Percentiles rank a stretch among this genome's conserved stretches.
phyloP scores from a whole-genome alignment of 2,888 invertebrate species.

The Diaperis boleti region DNA sequence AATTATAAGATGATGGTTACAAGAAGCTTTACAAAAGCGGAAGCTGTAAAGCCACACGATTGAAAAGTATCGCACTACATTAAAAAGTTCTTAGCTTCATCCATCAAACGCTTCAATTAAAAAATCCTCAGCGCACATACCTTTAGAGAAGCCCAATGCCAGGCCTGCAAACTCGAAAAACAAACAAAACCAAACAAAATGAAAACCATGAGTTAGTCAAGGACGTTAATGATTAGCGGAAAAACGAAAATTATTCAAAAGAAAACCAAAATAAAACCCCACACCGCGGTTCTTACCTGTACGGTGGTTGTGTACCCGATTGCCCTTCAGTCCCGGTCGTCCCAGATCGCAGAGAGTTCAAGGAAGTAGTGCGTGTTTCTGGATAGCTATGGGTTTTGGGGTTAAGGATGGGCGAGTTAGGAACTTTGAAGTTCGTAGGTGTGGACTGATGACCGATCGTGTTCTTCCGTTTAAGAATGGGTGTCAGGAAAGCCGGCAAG shows the following conservation, averaged over 20 bases:
- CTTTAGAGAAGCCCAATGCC: conserved; percentile 63
- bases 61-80: too few relatives aligned
- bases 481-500: conserved; percentile 72
- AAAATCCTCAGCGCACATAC: too few relatives aligned
- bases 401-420: conserved; percentile 54
- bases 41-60: too few relatives aligned
- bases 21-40: too few relatives aligned
- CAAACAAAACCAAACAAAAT: conserved; percentile 37
- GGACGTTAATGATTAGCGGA: conserved; percentile 14
- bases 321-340: conserved; percentile 51
- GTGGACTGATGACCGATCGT: conserved; percentile 51
- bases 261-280: conserved; percentile 36
- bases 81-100: too few relatives aligned
- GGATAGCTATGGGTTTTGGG: conserved; percentile 53
- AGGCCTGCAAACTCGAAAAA: conserved; percentile 58
- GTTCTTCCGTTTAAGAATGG: conserved; percentile 67
- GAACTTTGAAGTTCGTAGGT: conserved; percentile 54
- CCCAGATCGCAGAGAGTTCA: conserved; percentile 60
- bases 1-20: too few relatives aligned
- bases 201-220: conserved; percentile 14
- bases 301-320: conserved; percentile 49
- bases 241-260: conserved; percentile 24
- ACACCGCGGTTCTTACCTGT: conserved; percentile 53
- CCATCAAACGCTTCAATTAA: too few relatives aligned
- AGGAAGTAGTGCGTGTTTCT: conserved; percentile 58